These are phyloP conservation scores for Agrilus planipennis DNA, from an alignment of 1,140 invertebrate species.

Conservation along the genomic window DNA sequence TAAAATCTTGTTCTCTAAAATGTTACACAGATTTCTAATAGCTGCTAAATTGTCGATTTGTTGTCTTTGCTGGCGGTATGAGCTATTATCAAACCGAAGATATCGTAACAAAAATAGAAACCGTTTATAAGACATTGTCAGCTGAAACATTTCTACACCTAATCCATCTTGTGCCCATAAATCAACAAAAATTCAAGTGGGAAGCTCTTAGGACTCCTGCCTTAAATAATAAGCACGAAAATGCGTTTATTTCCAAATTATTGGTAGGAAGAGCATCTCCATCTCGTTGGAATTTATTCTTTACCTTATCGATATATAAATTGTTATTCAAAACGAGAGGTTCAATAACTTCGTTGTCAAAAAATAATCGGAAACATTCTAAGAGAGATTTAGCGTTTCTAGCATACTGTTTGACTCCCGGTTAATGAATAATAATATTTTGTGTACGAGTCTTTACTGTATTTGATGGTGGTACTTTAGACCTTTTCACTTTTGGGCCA, in stretches of 20 bases:
- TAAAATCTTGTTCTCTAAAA: too few relatives aligned
- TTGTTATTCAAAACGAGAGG: neutral
- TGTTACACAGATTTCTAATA: slow-evolving; percentile 10
- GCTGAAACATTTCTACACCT: neutral
- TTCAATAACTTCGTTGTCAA: slow-evolving; percentile 1
- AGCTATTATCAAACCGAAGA: slow-evolving; percentile 6
- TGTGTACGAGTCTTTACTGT: slow-evolving; percentile 1
- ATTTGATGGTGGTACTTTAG: slow-evolving; percentile 1
- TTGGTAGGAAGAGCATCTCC: neutral
- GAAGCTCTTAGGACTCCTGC: slow-evolving; percentile 1
- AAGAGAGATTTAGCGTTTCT: too few relatives aligned
- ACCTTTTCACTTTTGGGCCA: slow-evolving; percentile 2
- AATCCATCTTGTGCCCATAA: neutral
- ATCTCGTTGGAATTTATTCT: neutral
- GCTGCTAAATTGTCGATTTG: slow-evolving; percentile 13
- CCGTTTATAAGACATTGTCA: slow-evolving; percentile 5
- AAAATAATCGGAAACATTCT: slow-evolving; percentile 1
- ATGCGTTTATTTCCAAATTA: neutral
- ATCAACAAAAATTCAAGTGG: too few relatives aligned
- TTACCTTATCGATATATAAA: neutral
- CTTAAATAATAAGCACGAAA: neutral
- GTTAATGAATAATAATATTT: neutral
- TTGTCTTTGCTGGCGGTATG: neutral
- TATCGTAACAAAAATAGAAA: slow-evolving; percentile 5
- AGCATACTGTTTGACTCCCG: neutral